phyloP scores from a whole-genome alignment of 2,113 vertebrate species.

The Natator depressus region DNA sequence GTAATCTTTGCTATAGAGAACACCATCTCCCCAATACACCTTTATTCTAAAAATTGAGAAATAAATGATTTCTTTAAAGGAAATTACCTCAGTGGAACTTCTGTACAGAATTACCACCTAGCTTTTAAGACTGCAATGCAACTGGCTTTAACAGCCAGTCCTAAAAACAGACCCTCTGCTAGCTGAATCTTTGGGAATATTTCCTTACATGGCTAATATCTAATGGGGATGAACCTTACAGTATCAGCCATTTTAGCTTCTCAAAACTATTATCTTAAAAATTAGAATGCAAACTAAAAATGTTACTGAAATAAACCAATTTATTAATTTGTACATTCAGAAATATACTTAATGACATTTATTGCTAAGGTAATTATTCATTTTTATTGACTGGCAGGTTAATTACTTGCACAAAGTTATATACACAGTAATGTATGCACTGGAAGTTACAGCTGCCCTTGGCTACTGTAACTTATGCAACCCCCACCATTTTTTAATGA shows the following conservation, averaged over 20 bases:
- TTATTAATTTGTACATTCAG: neutral
- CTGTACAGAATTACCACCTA: neutral
- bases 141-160: neutral
- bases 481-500: neutral
- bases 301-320: conserved; percentile 1
- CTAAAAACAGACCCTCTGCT: neutral
- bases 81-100: neutral
- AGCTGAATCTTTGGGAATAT: neutral
- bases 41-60: neutral
- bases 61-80: neutral
- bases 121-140: neutral
- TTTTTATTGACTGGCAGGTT: conserved; percentile 13
- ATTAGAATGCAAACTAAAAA: neutral
- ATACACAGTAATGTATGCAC: neutral
- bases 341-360: neutral
- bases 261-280: neutral
- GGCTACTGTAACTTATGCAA: neutral
- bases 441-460: neutral
- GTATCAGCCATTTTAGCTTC: neutral
- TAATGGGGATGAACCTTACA: neutral
- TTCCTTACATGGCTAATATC: rapidly evolving
- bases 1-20: neutral
- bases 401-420: neutral
- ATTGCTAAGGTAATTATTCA: neutral
- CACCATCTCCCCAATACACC: neutral